Percentiles rank a stretch among this genome's conserved stretches.
Evolutionary conservation across 2,113 vertebrate genomes (phyloP).

Genomic region (Gulo gulo): DNA sequence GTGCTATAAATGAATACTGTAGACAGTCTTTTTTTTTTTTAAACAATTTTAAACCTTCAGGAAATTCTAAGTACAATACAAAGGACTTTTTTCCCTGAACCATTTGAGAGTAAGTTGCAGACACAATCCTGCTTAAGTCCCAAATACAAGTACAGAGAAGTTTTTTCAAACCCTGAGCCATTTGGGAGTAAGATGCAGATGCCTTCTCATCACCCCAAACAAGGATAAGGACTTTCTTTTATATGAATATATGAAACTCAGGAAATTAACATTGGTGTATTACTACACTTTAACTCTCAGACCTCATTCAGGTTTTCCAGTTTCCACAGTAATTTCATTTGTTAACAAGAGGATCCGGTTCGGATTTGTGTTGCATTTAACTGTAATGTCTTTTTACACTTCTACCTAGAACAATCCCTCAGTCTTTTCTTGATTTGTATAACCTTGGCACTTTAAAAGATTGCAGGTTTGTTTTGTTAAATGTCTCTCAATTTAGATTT

Average conservation of each 20-base stretch:
- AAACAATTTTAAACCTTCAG: not conserved
- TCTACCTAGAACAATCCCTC: not conserved
- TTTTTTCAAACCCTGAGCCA: not conserved
- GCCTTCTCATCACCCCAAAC: not conserved
- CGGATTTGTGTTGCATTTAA: conserved; percentile 20
- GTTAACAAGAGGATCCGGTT: not conserved
- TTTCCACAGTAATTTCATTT: conserved; percentile 31
- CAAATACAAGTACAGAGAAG: not conserved
- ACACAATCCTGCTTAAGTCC: not conserved
- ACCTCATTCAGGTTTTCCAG: not conserved
- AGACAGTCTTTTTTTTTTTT: not conserved
- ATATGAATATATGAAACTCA: not conserved
- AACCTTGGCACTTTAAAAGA: not conserved
- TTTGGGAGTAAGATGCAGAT: not conserved
- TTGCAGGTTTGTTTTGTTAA: conserved; percentile 27
- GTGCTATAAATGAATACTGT: conserved; percentile 18
- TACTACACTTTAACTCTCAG: not conserved
- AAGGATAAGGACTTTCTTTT: not conserved
- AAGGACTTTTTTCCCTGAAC: not conserved
- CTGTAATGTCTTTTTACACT: conserved; percentile 8
- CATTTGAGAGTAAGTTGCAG: not conserved
- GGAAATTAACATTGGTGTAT: not conserved
- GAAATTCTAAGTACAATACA: not conserved
- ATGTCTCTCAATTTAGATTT: conserved; percentile 14
- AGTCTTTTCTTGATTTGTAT: conserved; percentile 20